These are phyloP conservation scores for Hirtodrosophila histrioides DNA, from an alignment of 2,888 invertebrate genomes.

Conservation along the genomic window DNA sequence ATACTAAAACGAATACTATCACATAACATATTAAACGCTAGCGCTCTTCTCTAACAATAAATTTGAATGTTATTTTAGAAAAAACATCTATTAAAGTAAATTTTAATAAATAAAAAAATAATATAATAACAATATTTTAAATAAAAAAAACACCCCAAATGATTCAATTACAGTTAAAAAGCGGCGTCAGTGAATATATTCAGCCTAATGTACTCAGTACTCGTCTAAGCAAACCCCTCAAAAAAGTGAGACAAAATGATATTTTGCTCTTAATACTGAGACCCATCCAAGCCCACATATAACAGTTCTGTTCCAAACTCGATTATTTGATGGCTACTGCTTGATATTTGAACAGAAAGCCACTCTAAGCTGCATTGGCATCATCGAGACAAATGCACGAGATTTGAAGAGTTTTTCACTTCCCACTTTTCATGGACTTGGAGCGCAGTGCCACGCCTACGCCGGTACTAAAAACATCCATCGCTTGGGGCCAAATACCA, in stretches of 20 bases:
- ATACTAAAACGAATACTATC: too few species aligned
- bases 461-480: slow-evolving; percentile 12
- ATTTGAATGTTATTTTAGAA: too few species aligned
- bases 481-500: slow-evolving; percentile 16
- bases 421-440: slow-evolving; percentile 17
- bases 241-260: neutral
- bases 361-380: slow-evolving; percentile 33
- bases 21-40: too few species aligned
- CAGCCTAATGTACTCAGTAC: too few species aligned
- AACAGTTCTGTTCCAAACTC: slow-evolving; percentile 21
- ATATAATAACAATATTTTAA: too few species aligned
- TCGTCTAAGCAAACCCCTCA: too few species aligned
- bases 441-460: slow-evolving; percentile 53
- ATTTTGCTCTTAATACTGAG: neutral
- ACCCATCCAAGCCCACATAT: slow-evolving; percentile 3
- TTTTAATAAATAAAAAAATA: too few species aligned
- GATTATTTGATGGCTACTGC: slow-evolving; percentile 38
- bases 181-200: neutral
- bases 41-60: too few species aligned
- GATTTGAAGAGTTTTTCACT: slow-evolving; percentile 13
- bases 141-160: too few species aligned
- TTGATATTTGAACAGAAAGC: slow-evolving; percentile 6
- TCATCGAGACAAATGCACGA: slow-evolving; percentile 8
- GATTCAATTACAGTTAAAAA: too few species aligned
- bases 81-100: too few species aligned